Percentiles rank a stretch among this genome's conserved stretches.
These are phyloP conservation scores for Schizothorax lantsangensis DNA, from an alignment of 2,797 vertebrate genomes.

Conservation along the genomic window DNA sequence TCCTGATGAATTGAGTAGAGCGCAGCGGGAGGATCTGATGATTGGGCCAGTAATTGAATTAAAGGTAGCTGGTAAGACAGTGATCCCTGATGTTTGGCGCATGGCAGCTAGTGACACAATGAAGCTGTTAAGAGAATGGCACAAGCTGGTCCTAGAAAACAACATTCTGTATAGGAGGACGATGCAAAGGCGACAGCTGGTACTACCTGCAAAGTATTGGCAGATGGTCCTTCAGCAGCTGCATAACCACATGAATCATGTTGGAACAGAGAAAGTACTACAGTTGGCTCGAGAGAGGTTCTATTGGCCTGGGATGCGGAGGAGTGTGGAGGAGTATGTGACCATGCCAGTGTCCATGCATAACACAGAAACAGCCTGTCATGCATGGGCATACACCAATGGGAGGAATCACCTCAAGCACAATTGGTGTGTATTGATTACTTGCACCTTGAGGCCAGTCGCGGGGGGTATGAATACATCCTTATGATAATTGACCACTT, in stretches of 20 bases:
- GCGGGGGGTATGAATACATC: neutral
- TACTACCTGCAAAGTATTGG: neutral
- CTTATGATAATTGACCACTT: neutral
- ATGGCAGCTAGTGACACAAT: neutral
- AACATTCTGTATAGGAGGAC: neutral
- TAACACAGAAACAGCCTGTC: neutral
- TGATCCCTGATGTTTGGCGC: neutral
- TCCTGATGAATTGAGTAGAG: neutral
- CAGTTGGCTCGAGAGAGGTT: neutral
- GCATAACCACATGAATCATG: neutral
- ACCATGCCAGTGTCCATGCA: neutral
- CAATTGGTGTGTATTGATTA: neutral
- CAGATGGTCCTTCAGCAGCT: conserved; percentile 1
- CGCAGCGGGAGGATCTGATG: neutral
- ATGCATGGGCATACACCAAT: neutral
- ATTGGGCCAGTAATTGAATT: neutral
- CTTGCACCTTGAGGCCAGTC: neutral
- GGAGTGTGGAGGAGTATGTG: neutral
- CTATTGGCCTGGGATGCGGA: neutral
- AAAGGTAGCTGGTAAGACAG: neutral
- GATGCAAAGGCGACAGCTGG: neutral
- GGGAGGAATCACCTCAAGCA: neutral
- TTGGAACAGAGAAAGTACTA: neutral
- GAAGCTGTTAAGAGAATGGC: neutral
- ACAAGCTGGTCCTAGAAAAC: neutral